Evolutionary conservation across 23 tunicate species (phyloP).

Genomic region (Styela clava): DNA sequence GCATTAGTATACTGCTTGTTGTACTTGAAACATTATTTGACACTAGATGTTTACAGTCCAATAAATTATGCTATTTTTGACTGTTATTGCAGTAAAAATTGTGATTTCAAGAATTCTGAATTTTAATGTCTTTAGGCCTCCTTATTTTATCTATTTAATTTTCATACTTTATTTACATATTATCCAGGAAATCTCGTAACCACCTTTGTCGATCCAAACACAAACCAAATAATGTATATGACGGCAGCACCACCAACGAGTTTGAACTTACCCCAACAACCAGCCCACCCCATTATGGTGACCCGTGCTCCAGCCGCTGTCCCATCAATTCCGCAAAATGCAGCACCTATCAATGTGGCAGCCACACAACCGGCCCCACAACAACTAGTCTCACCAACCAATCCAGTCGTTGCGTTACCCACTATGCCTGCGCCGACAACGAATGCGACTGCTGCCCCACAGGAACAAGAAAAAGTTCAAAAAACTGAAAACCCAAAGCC

Average conservation of each 20-base stretch:
- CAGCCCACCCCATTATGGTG: conserved; percentile 6
- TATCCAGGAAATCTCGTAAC: neutral
- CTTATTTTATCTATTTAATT: too few relatives aligned
- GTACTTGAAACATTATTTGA: too few relatives aligned
- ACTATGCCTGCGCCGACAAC: neutral
- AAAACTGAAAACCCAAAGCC: neutral
- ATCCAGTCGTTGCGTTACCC: neutral
- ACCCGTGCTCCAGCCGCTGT: neutral
- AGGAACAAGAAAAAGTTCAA: conserved; percentile 7
- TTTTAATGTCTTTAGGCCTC: too few relatives aligned
- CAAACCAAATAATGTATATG: conserved; percentile 6
- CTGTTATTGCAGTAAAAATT: too few relatives aligned
- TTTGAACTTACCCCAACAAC: neutral
- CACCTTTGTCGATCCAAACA: conserved; percentile 6
- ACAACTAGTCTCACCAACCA: neutral
- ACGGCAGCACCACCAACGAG: conserved; percentile 6
- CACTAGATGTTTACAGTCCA: too few relatives aligned
- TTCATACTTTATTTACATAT: too few relatives aligned
- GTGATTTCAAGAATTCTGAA: too few relatives aligned
- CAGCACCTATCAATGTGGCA: neutral
- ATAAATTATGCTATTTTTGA: too few relatives aligned
- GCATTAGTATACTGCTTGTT: too few relatives aligned
- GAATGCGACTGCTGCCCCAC: neutral
- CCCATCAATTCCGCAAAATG: neutral
- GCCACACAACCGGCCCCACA: conserved; percentile 7